Evolutionary conservation across 1,140 invertebrate species (phyloP).

Genomic region (Drosophila navojoa): DNA sequence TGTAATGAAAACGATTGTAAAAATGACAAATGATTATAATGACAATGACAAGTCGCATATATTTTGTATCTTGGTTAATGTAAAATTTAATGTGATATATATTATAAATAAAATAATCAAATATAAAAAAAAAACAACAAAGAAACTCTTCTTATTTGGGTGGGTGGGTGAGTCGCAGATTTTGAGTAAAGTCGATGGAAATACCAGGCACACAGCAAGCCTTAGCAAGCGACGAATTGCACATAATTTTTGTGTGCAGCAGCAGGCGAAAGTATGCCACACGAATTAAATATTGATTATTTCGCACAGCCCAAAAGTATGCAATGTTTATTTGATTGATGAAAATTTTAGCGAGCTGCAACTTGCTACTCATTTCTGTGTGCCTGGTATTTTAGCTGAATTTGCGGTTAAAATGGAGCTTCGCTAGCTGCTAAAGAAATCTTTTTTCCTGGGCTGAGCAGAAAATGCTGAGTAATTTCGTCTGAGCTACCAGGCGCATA

Average conservation of each 20-base stretch:
- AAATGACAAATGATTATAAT: conserved; percentile 40
- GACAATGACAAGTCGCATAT: conserved; percentile 65
- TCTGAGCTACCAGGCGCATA: not conserved
- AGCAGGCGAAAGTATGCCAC: too few species aligned
- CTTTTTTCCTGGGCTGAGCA: too few species aligned
- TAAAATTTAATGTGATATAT: conserved; percentile 80
- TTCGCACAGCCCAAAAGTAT: too few species aligned
- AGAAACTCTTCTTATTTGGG: not conserved
- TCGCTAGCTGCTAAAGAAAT: too few species aligned
- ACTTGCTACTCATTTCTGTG: too few species aligned
- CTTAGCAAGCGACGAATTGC: not conserved
- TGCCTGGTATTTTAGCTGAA: too few species aligned
- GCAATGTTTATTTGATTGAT: too few species aligned
- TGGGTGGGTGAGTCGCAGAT: too few species aligned
- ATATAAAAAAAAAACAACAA: not conserved
- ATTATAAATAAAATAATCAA: conserved; percentile 67
- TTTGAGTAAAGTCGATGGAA: not conserved
- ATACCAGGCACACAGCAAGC: not conserved
- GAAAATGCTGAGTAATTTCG: not conserved
- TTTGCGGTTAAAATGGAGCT: too few species aligned
- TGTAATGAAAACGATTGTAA: conserved; percentile 29
- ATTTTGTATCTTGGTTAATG: conserved; percentile 78
- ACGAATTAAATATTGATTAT: too few species aligned
- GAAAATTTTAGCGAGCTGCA: too few species aligned
- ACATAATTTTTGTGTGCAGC: too few species aligned